phyloP scores from a whole-genome alignment of 2,888 invertebrate species.

The Linnaemya vulpina region DNA sequence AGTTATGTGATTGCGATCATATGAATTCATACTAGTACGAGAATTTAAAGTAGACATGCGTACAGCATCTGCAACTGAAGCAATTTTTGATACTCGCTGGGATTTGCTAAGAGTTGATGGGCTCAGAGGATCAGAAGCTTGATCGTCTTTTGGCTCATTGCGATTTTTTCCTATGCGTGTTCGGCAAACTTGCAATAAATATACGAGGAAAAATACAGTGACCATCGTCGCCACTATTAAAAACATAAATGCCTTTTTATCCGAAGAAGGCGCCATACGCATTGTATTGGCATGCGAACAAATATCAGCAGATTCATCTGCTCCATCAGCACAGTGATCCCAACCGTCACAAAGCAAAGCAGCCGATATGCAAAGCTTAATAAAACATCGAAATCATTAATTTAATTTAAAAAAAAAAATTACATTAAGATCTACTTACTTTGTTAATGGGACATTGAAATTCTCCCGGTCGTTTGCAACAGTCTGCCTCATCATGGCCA shows the following conservation, averaged over 20 bases:
- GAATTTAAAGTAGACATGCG: constrained; percentile 87
- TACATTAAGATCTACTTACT: constrained; percentile 74
- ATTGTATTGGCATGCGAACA: constrained; percentile 84
- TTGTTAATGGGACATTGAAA: constrained; percentile 90
- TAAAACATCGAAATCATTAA: background rate
- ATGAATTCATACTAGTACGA: constrained; percentile 86
- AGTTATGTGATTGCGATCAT: constrained; percentile 88
- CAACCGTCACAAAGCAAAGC: constrained; percentile 89
- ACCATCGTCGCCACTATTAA: constrained; percentile 85
- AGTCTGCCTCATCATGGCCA: constrained; percentile 87
- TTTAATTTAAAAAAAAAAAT: constrained; percentile 1
- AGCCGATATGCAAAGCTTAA: constrained; percentile 86
- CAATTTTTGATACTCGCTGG: constrained; percentile 82
- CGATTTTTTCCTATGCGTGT: constrained; percentile 84
- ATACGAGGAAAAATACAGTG: constrained; percentile 84
- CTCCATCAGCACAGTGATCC: constrained; percentile 91
- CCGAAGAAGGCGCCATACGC: constrained; percentile 83
- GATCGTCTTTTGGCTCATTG: constrained; percentile 85
- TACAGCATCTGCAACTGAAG: constrained; percentile 84
- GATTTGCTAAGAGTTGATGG: constrained; percentile 83
- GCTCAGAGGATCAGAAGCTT: constrained; percentile 87
- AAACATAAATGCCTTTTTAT: constrained; percentile 85
- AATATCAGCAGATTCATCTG: constrained; percentile 88
- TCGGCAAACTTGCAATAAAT: constrained; percentile 84
- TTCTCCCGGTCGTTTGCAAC: constrained; percentile 86